Percentiles rank a stretch among this genome's conserved stretches.
Conservation (phyloP, 37 sponge, comb jelly and placozoan species). For the Beroe forskalii region DNA sequence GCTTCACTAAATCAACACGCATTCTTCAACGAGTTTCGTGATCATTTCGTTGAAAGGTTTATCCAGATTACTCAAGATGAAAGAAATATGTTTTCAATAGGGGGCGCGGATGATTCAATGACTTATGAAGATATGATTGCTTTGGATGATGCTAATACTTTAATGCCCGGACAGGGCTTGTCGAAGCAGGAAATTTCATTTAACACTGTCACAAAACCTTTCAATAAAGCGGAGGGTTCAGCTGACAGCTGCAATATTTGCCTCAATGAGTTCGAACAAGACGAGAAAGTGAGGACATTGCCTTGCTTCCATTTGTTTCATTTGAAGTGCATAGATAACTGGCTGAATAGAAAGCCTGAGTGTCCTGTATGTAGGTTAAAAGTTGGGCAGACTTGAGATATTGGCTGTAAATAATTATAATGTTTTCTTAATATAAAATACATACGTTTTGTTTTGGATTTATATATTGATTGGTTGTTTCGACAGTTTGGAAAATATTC, state of each 20-base stretch:
- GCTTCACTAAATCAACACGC: neutral
- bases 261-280: slow-evolving; percentile 46
- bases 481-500: no score
- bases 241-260: slow-evolving; percentile 34
- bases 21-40: neutral
- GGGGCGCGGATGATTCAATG: neutral
- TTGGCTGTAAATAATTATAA: no score
- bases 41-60: neutral
- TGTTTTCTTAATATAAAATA: no score
- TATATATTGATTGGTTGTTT: neutral
- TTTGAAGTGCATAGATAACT: slow-evolving; percentile 28
- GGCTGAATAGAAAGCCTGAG: slow-evolving; percentile 36
- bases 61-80: neutral
- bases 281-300: slow-evolving; percentile 8
- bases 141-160: neutral
- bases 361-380: slow-evolving; percentile 33
- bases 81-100: neutral
- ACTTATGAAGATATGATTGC: slow-evolving; percentile 47
- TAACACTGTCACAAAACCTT: neutral
- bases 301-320: slow-evolving; percentile 50
- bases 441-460: no score
- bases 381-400: neutral
- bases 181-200: slow-evolving; percentile 3
- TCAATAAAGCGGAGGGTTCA: neutral
- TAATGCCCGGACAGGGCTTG: slow-evolving; percentile 28